Conservation (phyloP, 1,140 invertebrate genomes). For the Bicyclus anynana region DNA sequence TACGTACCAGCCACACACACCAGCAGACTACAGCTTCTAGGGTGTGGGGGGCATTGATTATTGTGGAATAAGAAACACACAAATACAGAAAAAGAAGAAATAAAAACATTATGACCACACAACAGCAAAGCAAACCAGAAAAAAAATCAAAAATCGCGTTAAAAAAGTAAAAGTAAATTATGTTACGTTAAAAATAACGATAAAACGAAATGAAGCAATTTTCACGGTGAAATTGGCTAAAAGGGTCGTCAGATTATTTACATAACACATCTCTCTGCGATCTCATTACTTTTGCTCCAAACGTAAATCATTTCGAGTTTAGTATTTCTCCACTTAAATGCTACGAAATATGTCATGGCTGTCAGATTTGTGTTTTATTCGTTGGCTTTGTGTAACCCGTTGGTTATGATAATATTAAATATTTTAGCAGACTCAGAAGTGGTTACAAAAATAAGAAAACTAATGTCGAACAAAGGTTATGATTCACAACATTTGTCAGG, state of each 20-base stretch:
- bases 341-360: constrained; percentile 1
- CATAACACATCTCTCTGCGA: constrained; percentile 18
- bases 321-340: constrained; percentile 15
- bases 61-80: too few species aligned
- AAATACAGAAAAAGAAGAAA: too few species aligned
- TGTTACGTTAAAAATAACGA: not conserved
- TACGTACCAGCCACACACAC: too few species aligned
- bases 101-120: too few species aligned
- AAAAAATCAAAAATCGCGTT: not conserved
- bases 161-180: not conserved
- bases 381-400: not conserved
- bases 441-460: too few species aligned
- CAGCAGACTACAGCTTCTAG: too few species aligned
- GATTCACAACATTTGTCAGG: too few species aligned
- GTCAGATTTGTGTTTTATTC: constrained; percentile 9
- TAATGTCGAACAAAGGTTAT: too few species aligned
- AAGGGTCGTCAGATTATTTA: constrained; percentile 10
- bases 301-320: constrained; percentile 21
- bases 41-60: too few species aligned
- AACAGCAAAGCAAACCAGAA: too few species aligned
- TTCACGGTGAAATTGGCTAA: constrained; percentile 1
- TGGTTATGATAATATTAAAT: not conserved
- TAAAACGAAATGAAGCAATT: not conserved
- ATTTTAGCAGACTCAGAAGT: not conserved
- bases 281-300: constrained; percentile 18